phyloP scores from a whole-genome alignment of 2,113 vertebrate genomes.

The Tychaedon coryphoeus region DNA sequence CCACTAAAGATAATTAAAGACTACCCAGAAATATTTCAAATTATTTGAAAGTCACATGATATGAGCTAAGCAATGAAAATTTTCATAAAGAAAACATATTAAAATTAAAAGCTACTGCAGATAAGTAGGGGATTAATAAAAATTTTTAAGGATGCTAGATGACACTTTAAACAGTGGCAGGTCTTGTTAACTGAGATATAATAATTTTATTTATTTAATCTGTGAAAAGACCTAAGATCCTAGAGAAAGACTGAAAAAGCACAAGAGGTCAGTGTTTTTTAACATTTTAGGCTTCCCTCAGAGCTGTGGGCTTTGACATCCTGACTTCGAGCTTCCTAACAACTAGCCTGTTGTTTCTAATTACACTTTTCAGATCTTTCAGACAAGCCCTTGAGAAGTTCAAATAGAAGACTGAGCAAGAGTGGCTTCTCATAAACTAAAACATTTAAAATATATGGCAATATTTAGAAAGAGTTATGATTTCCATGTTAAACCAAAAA shows the following conservation, averaged over 20 bases:
- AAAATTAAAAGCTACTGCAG: not conserved
- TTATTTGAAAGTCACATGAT: not conserved
- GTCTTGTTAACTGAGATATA: not conserved
- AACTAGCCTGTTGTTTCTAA: not conserved
- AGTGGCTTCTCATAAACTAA: not conserved
- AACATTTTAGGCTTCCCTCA: not conserved
- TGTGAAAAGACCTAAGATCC: not conserved
- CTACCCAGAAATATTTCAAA: not conserved
- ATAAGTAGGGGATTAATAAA: not conserved
- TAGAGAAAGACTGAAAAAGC: not conserved
- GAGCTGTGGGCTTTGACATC: not conserved
- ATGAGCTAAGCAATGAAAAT: not conserved
- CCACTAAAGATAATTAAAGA: not conserved
- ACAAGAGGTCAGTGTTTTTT: slow-evolving; percentile 1
- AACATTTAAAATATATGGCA: not conserved
- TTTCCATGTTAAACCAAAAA: not conserved
- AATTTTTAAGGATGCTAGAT: not conserved
- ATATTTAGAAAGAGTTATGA: not conserved
- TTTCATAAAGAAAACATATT: not conserved
- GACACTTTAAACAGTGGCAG: not conserved
- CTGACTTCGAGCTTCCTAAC: not conserved
- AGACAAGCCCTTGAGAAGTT: not conserved
- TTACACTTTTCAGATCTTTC: not conserved
- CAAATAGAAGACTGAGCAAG: not conserved
- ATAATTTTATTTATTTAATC: not conserved